Evolutionary conservation across 1,140 invertebrate species (phyloP), one percentile per base, ranked within the genome.

Genomic region (Coenobita brevimanus): DNA sequence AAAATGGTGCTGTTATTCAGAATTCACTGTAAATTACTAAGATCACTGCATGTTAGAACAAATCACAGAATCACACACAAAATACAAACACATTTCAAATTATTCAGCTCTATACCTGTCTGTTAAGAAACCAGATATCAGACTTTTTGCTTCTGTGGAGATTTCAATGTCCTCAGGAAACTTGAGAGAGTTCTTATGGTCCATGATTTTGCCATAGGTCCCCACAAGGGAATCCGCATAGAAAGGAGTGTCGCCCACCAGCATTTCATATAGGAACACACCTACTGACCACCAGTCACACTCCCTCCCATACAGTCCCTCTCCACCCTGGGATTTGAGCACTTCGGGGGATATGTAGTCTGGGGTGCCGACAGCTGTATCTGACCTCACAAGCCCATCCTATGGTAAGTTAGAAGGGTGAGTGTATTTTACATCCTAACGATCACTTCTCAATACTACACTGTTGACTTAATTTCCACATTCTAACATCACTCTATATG

Each of bases 201-300:
- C 98, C 98, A 99, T 99, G 91, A 99, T 99, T 93, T 99, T 99
- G 82, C 97, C 97, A 93, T 99, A 99, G 15, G 99, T 99, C 46
- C 97, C 98, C 50, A 99, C 97, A 82, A 99, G 94, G 75, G 98
- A 99, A 92, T 99, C 99, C 1, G 98, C 98, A 94, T 99, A 99
- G 93, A 99, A 99, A 3, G 99, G 99, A 3, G 98, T 98, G 92
- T 99, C 99, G n/a, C 98, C 98, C 86, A 99, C 96, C 8, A 99
- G 94, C 98, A 99, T 99, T 94, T 99, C 99, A 93, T 99, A 99
- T 0, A 99, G 94, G 93, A 99, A 98, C 76, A 99, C 98, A 60
- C 99, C 99, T 21, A 99, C 98, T 21, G 97, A 98, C 99, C 99
- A 99, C 97, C 98, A 99, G 93, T 99, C 99, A 93, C 99, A 99